Base-by-base conservation (phyloP, 53 echinoderm and acorn worm species). In the Paelopatides confundens region DNA sequence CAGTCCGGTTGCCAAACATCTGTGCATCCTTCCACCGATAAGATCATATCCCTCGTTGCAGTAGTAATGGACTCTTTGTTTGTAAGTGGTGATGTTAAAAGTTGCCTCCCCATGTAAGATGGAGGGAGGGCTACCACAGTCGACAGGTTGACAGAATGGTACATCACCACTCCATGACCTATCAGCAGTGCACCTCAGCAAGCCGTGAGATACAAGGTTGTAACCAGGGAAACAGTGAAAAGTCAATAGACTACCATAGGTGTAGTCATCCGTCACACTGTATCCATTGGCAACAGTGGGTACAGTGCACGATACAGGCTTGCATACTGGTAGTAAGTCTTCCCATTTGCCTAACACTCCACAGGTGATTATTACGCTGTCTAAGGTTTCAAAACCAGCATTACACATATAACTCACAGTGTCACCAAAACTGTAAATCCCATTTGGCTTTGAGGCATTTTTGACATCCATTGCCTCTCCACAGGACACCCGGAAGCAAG, bases 21-120 rank as follows among this genome's bases (percentile, higher is more conserved):
- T 39, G 21, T 82, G 65, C 3, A 50, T 53, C 0, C 62, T 35
- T 34, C 88, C 58, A 1, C 95, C 95, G 43, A 70, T 71, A 30
- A 90, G 82, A 1, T 86, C 87, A 78, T 65, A 92, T 3, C 94
- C 95, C 3, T 92, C 87, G 31, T 90, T 14, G 69, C 98, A 97
- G 24, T 82, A n/a, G 28, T 95, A 97, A 33, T 12, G 47, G 33
- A 89, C 90, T 18, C 82, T 71, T 38, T 92, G 86, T 39, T 86
- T 70, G 48, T 86, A 95, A 10, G 86, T 65, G n/a, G 79, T 93
- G 8, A 43, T 77, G 29, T 86, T 54, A 27, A 81, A 47, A 13
- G 74, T 66, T 2, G 82, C 87, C 29, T 66, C 34, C 24, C 90
- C 95, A 89, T 83, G 58, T 0, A 79, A 35, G 62, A 95, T 43